Evolutionary conservation across 2,113 vertebrate species (phyloP), one percentile per base, ranked within the genome.

Genomic region (Mugil cephalus): DNA sequence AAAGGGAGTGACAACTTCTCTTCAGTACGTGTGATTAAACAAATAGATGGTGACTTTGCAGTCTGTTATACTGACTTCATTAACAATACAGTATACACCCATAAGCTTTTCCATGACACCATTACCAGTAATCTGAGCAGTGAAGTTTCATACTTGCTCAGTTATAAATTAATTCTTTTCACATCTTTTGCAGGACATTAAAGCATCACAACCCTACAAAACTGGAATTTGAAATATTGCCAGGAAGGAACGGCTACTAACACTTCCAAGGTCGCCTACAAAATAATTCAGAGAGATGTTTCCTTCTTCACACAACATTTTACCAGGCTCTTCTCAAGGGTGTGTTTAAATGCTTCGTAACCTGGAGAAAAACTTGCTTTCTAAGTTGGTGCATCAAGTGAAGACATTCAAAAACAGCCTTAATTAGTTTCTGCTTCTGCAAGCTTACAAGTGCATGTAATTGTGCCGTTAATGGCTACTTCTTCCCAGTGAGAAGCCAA

Each of bases 351-450:
- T 14, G 15, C 46, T 75, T 42, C 65, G 43, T 46, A 78, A 67
- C 60, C 67, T 42, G 60, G 24, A 77, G 39, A 67, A 69, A 67
- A 60, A 63, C 43, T 83, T 65, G 17, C 74, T 63, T 69, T 82
- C 68, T 78, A 50, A 73, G 77, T 84, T 46, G 65, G 63, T 0
- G 1, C 47, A 45, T 78, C 36, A 47, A 82, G 73, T 68, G 77
- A 88, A 87, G 72, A 82, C n/a, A 45, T 61, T 90, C 77, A 73
- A 81, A 84, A 89, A 88, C 65, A 69, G 51, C 69, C 64, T 78
- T 74, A 80, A 89, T 89, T 84, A 90, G 72, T 84, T 86, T 87
- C 82, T 82, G 71, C 76, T 74, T 90, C 76, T 81, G 75, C 47
- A 21, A 74, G 74, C 76, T 84, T 59, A 86, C 72, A 73, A 90